Conservation (phyloP, 2,113 vertebrate species). For the Indicator maculatus region DNA sequence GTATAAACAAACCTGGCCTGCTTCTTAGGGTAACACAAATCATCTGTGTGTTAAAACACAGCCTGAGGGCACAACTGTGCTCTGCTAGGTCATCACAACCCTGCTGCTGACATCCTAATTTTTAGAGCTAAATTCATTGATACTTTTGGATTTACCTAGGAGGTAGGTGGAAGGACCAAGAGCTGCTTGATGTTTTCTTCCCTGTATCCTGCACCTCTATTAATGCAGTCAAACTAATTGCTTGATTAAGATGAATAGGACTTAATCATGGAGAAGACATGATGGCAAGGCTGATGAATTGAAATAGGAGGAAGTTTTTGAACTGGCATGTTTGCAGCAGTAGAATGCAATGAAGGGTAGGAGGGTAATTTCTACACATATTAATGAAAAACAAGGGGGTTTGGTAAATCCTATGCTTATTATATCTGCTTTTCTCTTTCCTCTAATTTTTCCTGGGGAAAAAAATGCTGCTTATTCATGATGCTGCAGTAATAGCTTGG, state of each 20-base stretch:
- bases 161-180: neutral
- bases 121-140: neutral
- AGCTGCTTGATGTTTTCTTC: neutral
- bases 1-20: neutral
- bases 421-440: neutral
- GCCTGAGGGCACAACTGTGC: neutral
- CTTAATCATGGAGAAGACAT: neutral
- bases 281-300: neutral
- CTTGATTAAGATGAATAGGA: neutral
- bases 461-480: neutral
- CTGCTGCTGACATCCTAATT: neutral
- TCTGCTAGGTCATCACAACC: neutral
- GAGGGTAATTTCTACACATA: neutral
- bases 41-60: neutral
- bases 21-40: neutral
- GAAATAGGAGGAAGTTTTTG: neutral
- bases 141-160: neutral
- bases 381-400: neutral
- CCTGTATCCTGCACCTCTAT: neutral
- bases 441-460: neutral
- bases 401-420: neutral
- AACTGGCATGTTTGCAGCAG: neutral
- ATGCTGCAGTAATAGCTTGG: conserved; percentile 16
- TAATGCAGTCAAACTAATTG: neutral
- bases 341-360: neutral